Evolutionary conservation across 2,797 vertebrate genomes (phyloP).

Genomic region (Erpetoichthys calabaricus): DNA sequence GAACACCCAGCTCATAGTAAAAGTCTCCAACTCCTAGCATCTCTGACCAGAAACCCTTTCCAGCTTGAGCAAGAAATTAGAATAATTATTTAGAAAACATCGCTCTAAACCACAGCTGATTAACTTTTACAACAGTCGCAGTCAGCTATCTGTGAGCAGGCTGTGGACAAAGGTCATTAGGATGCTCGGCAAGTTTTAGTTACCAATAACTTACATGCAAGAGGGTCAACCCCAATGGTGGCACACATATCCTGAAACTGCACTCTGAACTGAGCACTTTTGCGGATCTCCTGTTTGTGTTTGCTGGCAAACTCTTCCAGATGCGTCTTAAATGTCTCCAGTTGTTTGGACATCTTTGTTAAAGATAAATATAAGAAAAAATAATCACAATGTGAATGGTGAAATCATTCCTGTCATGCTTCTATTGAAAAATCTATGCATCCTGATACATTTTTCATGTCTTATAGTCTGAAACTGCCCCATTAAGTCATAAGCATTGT

Average conservation of each 20-base stretch:
- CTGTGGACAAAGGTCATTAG: not conserved
- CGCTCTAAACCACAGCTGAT: not conserved
- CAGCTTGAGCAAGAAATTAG: constrained; percentile 48
- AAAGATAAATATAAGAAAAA: not conserved
- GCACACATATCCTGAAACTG: constrained; percentile 98
- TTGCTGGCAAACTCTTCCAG: constrained; percentile 94
- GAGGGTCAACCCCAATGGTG: constrained; percentile 86
- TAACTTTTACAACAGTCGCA: not conserved
- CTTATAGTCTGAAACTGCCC: too few species aligned
- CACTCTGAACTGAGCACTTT: constrained; percentile 74
- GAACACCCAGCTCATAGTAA: constrained; percentile 92
- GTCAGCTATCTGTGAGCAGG: too few species aligned
- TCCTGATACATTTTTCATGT: too few species aligned
- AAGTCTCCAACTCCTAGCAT: constrained; percentile 96
- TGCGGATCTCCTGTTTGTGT: constrained; percentile 92
- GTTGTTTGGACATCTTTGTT: constrained; percentile 78
- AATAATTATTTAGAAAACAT: not conserved
- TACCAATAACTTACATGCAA: constrained; percentile 66
- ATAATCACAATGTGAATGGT: not conserved
- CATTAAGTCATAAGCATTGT: too few species aligned
- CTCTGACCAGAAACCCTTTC: constrained; percentile 97
- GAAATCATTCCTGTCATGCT: not conserved
- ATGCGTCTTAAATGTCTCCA: constrained; percentile 88
- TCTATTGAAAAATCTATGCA: too few species aligned
- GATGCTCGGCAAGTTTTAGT: not conserved